These are phyloP conservation scores for Garra rufa DNA, from an alignment of 2,113 vertebrate species.

Conservation along the genomic window DNA sequence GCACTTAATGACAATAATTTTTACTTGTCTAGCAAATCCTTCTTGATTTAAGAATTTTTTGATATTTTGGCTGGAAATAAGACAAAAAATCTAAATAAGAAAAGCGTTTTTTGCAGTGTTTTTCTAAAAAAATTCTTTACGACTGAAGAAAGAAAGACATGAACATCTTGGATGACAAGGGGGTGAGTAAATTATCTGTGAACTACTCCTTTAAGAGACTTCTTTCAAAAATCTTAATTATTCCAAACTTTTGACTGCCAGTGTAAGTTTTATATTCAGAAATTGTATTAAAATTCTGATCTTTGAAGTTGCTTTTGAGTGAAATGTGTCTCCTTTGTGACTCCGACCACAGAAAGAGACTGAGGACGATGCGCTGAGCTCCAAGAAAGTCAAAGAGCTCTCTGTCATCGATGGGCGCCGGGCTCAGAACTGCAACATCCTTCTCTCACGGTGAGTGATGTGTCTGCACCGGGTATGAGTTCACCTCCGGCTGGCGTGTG, in stretches of 20 bases:
- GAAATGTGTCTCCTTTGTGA: background rate
- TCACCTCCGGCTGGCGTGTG: background rate
- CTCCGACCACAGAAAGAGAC: constrained; percentile 88
- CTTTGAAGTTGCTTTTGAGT: background rate
- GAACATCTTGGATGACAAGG: too few species aligned
- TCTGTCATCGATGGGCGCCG: constrained; percentile 96
- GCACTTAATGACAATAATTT: too few species aligned
- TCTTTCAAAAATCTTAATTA: background rate
- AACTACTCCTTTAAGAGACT: too few species aligned
- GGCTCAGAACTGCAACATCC: constrained; percentile 99
- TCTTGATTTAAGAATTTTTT: too few species aligned
- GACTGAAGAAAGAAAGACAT: too few species aligned
- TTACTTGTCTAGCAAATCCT: too few species aligned
- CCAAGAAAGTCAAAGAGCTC: constrained; percentile 96
- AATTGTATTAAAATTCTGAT: background rate
- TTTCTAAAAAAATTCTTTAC: too few species aligned
- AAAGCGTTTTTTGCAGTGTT: too few species aligned
- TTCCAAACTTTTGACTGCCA: background rate
- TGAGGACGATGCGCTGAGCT: constrained; percentile 90
- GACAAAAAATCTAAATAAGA: too few species aligned
- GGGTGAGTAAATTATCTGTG: too few species aligned
- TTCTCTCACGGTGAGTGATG: constrained; percentile 89
- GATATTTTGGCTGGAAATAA: too few species aligned
- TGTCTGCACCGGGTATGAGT: constrained; percentile 3
- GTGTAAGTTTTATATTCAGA: background rate